phyloP scores from a whole-genome alignment of 2,797 vertebrate genomes.

The Streptopelia turtur region DNA sequence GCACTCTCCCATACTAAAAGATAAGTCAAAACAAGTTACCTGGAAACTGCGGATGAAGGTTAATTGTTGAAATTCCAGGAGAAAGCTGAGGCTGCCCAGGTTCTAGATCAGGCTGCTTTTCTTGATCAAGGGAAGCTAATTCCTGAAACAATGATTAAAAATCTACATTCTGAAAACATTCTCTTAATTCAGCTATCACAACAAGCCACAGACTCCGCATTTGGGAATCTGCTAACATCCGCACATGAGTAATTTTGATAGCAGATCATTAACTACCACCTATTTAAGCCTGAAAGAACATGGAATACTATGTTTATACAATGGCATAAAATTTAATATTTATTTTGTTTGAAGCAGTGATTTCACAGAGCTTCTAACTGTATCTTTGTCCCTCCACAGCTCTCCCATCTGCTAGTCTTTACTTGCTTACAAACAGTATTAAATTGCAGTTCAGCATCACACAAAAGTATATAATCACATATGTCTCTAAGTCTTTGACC shows the following conservation, averaged over 20 bases:
- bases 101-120: conserved; percentile 81
- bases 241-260: neutral
- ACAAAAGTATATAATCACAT: neutral
- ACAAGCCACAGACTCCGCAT: neutral
- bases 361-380: neutral
- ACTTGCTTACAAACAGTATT: neutral
- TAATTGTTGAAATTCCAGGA: conserved; percentile 88
- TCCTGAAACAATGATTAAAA: conserved; percentile 79
- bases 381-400: neutral
- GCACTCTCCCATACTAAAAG: neutral
- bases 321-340: neutral
- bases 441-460: neutral
- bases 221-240: neutral
- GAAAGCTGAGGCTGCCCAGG: conserved; percentile 88
- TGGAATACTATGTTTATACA: neutral
- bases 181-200: neutral
- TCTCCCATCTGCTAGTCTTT: neutral
- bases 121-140: conserved; percentile 82
- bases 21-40: conserved; percentile 77
- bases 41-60: conserved; percentile 84
- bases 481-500: neutral
- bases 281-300: neutral
- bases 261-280: neutral
- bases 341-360: neutral
- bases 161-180: conserved; percentile 3